A percentile compares a stretch with the other conserved stretches of the same genome.
Evolutionary conservation across 2,113 vertebrate species (phyloP).

Genomic region (Lepus europaeus): DNA sequence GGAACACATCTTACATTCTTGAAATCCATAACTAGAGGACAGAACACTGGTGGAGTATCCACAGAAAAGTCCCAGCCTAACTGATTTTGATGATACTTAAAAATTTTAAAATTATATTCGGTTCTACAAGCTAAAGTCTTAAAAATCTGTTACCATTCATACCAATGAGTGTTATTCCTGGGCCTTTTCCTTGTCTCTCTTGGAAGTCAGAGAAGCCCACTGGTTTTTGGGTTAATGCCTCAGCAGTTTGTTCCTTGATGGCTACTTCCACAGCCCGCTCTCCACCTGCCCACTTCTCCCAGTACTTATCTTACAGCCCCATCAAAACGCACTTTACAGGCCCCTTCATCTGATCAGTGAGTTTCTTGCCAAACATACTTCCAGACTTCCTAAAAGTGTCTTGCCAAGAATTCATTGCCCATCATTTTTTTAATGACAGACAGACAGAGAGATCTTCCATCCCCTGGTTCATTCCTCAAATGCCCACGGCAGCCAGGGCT

Average conservation of each 20-base stretch:
- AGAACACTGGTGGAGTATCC: neutral
- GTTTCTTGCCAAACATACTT: slow-evolving; percentile 12
- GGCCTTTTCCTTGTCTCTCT: neutral
- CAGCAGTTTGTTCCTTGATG: neutral
- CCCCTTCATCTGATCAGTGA: neutral
- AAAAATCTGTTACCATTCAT: neutral
- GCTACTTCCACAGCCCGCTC: neutral
- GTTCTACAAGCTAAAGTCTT: neutral
- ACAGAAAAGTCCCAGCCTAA: neutral
- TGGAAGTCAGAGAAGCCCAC: neutral
- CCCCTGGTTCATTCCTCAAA: too few species aligned
- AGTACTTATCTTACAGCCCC: neutral
- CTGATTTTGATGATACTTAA: neutral
- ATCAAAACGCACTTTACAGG: neutral
- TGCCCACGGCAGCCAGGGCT: too few species aligned
- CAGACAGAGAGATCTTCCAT: too few species aligned
- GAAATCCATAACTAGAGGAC: neutral
- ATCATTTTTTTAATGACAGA: too few species aligned
- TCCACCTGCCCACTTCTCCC: too few species aligned
- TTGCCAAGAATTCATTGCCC: neutral
- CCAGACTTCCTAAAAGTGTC: neutral
- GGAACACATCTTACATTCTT: neutral
- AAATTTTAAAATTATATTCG: neutral
- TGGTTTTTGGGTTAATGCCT: neutral
- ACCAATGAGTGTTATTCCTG: neutral